Evolutionary conservation across 2,113 vertebrate genomes (phyloP), one percentile per base, ranked within the genome.

Genomic region (Oncorhynchus kisutch): DNA sequence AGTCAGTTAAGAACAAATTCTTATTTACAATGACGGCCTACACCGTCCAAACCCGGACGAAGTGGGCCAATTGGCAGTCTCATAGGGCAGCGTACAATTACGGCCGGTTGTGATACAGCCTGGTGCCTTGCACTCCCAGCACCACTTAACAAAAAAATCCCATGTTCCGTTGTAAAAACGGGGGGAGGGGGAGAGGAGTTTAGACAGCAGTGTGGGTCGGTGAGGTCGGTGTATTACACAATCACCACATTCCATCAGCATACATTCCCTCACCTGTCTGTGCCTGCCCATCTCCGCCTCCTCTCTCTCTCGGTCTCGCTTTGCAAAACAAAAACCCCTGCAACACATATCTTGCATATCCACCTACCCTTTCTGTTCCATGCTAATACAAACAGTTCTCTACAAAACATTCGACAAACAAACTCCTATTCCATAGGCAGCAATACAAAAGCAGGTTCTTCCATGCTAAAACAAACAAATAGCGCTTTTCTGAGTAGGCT

Each of bases 201-300:
- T n/a, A 72, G 73, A 72, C 72, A 79, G 69, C 27, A 66, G 29
- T 7, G 83, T 81, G 75, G 79, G 8, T 24, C 22, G 13, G 16
- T 24, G 34, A 65, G 78, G 77, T 60, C 81, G 6, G 16, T 76
- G 69, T 54, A 68, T 91, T 91, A 86, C 88, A 86, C 88, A 92
- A 92, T 90, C 88, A 25, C 82, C 73, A 80, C 89, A 92, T 92
- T 91, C 92, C 91, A 89, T 87, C 89, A 81, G 74, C 72, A 48
- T n/a, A 34, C 78, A 87, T 86, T 84, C 81, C 83, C 85, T 83
- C 79, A 25, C 90, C 83, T 86, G 89, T 71, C 81, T 83, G 81
- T 76, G 78, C 84, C 81, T 87, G 82, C 80, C 82, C 73, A 73
- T 72, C 39, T 25, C 18, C 25, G 51, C n/a, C 67, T 48, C 34